phyloP scores from a whole-genome alignment of 2,797 vertebrate species.

The Tympanoctomys barrerae region DNA sequence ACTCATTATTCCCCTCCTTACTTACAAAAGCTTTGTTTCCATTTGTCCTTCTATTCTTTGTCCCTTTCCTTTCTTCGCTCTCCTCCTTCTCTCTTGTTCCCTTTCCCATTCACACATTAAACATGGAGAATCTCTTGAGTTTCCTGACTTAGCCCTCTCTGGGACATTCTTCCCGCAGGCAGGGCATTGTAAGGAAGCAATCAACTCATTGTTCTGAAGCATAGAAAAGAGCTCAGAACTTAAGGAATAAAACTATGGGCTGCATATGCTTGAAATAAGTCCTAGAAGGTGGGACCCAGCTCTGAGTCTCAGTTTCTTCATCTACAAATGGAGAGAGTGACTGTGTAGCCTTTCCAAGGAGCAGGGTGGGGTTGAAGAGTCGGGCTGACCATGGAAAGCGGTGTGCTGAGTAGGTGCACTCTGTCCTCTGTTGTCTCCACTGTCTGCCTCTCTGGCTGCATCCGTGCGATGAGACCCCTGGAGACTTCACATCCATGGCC shows the following conservation, averaged over 20 bases:
- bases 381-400: not conserved
- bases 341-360: not conserved
- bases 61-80: not conserved
- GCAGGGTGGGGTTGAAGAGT: not conserved
- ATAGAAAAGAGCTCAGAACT: not conserved
- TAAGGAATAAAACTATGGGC: rapidly evolving
- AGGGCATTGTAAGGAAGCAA: not conserved
- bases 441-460: not conserved
- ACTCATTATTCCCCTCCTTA: not conserved
- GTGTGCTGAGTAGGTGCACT: no score
- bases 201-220: not conserved
- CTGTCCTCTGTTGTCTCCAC: not conserved
- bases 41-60: not conserved
- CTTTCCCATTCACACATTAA: not conserved
- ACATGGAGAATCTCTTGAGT: not conserved
- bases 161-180: not conserved
- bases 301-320: not conserved
- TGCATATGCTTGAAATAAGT: not conserved
- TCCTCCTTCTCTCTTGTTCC: not conserved
- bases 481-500: no score
- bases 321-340: not conserved
- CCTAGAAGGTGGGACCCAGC: not conserved
- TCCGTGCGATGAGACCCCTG: not conserved
- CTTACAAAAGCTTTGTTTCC: not conserved
- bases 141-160: not conserved